Conservation (phyloP, 2,888 invertebrate genomes). For the Limnephilus rhombicus region DNA sequence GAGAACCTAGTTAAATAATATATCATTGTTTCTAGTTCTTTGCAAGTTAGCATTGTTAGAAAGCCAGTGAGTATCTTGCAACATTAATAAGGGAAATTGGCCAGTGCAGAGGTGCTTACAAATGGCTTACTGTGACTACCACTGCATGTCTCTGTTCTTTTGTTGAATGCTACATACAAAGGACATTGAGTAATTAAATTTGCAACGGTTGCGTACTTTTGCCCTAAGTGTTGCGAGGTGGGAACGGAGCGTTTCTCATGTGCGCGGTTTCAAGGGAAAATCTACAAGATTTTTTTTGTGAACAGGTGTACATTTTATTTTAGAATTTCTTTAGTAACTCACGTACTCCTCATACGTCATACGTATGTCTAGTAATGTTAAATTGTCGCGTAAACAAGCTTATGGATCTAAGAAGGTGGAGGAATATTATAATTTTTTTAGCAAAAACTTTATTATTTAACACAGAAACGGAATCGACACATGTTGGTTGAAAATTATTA, state of each 20-base stretch:
- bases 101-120: background rate
- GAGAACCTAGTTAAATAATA: background rate
- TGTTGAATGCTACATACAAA: constrained; percentile 31
- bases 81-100: background rate
- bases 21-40: background rate
- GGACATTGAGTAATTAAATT: constrained; percentile 43
- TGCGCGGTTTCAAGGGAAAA: background rate
- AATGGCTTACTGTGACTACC: background rate
- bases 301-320: too few species aligned
- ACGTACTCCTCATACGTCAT: too few species aligned
- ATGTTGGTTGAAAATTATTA: too few species aligned
- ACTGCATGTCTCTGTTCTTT: constrained; percentile 29
- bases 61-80: background rate
- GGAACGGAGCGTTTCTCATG: background rate
- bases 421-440: too few species aligned
- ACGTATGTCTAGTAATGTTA: too few species aligned
- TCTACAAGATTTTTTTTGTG: background rate
- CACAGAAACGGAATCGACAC: too few species aligned
- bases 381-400: too few species aligned
- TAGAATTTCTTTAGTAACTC: too few species aligned
- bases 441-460: too few species aligned
- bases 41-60: background rate
- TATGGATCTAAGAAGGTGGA: too few species aligned
- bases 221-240: background rate
- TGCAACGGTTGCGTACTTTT: constrained; percentile 4